A percentile compares a stretch with the other conserved stretches of the same genome.
These are phyloP conservation scores for Rhinophrynus dorsalis DNA, from an alignment of 2,797 vertebrate genomes.

Conservation along the genomic window DNA sequence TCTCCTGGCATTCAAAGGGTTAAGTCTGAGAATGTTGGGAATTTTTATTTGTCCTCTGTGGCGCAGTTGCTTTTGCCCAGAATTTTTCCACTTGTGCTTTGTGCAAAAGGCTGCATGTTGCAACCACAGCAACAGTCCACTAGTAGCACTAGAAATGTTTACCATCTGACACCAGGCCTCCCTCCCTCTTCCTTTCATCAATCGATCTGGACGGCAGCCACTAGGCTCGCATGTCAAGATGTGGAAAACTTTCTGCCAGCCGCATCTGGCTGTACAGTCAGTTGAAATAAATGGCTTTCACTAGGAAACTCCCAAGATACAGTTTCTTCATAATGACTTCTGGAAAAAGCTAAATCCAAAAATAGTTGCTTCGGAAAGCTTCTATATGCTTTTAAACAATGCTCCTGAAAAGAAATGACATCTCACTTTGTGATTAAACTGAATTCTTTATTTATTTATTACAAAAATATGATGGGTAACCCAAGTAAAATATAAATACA, in stretches of 20 bases:
- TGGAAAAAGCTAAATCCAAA: constrained; percentile 1
- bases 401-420: no score
- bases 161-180: constrained; percentile 20
- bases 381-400: no score
- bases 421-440: no score
- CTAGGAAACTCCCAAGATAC: constrained; percentile 23
- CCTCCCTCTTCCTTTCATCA: constrained; percentile 14
- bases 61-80: no score
- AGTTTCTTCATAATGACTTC: neutral
- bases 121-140: neutral
- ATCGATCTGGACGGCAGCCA: constrained; percentile 37
- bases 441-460: no score
- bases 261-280: constrained; percentile 29
- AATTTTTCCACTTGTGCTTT: no score
- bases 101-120: constrained; percentile 9
- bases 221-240: constrained; percentile 37
- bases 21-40: no score
- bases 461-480: no score
- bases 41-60: no score
- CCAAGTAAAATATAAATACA: no score
- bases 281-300: constrained; percentile 2
- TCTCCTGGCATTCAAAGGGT: no score
- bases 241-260: constrained; percentile 47
- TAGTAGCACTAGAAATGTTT: constrained; percentile 26
- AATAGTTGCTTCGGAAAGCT: no score